Conservation (phyloP, 2,888 invertebrate genomes). For the Cheilosia grossa region DNA sequence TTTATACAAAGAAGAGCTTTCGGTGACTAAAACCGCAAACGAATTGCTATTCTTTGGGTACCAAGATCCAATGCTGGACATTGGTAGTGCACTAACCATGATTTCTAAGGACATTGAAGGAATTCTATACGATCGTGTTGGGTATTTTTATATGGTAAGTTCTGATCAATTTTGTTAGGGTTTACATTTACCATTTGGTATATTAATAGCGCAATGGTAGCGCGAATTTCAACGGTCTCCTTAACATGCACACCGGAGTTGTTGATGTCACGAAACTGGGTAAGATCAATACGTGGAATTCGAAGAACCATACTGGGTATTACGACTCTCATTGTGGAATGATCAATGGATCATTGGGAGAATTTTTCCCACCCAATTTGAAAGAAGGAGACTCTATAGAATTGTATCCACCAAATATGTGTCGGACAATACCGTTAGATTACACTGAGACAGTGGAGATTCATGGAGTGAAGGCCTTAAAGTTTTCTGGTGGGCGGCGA, state of each 20-base stretch:
- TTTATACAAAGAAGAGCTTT: conserved; percentile 84
- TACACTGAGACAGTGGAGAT: conserved; percentile 85
- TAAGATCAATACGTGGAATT: conserved; percentile 89
- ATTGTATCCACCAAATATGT: conserved; percentile 90
- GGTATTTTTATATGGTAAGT: conserved; percentile 90
- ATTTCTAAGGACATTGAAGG: conserved; percentile 83
- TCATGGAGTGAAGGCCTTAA: conserved; percentile 87
- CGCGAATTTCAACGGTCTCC: conserved; percentile 88
- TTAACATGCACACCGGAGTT: conserved; percentile 90
- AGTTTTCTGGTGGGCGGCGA: conserved; percentile 86
- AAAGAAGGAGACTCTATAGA: conserved; percentile 85
- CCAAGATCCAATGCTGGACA: conserved; percentile 87
- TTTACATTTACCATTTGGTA: conserved; percentile 76
- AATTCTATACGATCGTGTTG: conserved; percentile 89
- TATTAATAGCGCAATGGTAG: conserved; percentile 89
- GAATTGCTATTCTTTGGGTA: conserved; percentile 92
- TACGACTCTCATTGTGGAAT: conserved; percentile 85
- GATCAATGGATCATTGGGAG: conserved; percentile 90
- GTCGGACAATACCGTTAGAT: conserved; percentile 87
- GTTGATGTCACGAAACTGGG: conserved; percentile 87
- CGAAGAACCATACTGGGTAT: conserved; percentile 85
- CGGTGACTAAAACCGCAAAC: conserved; percentile 86
- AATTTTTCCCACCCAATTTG: conserved; percentile 89
- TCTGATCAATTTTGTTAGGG: neutral
- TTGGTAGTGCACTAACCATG: conserved; percentile 85